A percentile compares a stretch with the other conserved stretches of the same genome.
These are phyloP conservation scores for Trinorchestia longiramus DNA, from an alignment of 1,140 invertebrate genomes.

Conservation along the genomic window DNA sequence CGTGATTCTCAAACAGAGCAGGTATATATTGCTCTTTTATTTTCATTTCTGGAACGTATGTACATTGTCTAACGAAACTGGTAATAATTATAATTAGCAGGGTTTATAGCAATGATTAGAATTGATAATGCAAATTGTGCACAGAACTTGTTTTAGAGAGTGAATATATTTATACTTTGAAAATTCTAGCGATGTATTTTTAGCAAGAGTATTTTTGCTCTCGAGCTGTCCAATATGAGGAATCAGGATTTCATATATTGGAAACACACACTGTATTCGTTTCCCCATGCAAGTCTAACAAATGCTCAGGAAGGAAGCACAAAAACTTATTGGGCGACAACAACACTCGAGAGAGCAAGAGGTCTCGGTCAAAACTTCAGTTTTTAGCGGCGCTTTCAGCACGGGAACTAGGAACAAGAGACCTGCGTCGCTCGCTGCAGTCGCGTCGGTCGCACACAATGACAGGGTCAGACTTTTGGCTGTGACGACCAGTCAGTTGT, in stretches of 20 bases:
- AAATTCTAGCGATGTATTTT: no score
- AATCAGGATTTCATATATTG: neutral
- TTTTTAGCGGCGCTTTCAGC: neutral
- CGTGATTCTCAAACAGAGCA: no score
- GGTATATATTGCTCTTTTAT: no score
- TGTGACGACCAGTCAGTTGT: constrained; percentile 50
- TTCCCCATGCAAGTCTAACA: neutral
- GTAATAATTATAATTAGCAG: no score
- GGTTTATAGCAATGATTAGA: no score
- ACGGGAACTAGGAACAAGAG: neutral
- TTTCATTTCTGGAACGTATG: no score
- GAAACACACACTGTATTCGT: neutral
- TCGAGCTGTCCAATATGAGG: no score
- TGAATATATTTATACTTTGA: no score
- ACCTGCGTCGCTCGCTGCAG: neutral
- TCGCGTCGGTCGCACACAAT: constrained; percentile 24
- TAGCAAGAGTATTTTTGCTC: no score
- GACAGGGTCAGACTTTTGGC: constrained; percentile 28
- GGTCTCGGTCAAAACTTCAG: neutral
- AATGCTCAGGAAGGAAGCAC: neutral
- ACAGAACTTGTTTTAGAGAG: no score
- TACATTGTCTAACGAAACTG: no score
- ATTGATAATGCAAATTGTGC: no score
- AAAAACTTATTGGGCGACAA: neutral
- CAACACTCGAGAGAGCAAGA: constrained; percentile 18